Percentiles rank a stretch among this genome's conserved stretches.
phyloP scores from a whole-genome alignment of 2,113 vertebrate genomes.

The Rhinogobius similis region DNA sequence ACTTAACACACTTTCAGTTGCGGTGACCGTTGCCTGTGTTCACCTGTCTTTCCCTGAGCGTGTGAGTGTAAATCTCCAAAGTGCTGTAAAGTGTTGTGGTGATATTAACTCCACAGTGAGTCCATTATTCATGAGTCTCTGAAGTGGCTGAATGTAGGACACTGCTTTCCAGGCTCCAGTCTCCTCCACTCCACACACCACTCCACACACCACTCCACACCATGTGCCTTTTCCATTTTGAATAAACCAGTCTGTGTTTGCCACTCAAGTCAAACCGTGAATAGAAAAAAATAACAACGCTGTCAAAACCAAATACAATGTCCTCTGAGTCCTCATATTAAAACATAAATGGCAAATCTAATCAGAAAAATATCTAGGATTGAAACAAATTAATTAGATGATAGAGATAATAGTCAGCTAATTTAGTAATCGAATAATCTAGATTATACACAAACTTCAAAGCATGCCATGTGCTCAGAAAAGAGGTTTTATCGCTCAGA shows the following conservation, averaged over 20 bases:
- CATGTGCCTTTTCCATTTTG: not conserved
- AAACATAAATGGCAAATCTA: too few relatives aligned
- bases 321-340: too few relatives aligned
- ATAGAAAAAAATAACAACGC: not conserved
- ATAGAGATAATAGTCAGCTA: too few relatives aligned
- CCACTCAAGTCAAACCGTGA: not conserved
- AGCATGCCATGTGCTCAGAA: too few relatives aligned
- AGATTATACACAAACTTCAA: too few relatives aligned
- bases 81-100: not conserved
- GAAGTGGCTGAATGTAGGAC: constrained; percentile 10
- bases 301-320: too few relatives aligned
- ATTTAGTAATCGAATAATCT: too few relatives aligned
- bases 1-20: not conserved
- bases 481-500: too few relatives aligned
- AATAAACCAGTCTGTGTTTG: constrained; percentile 3
- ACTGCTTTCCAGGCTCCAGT: constrained; percentile 4
- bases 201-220: not conserved
- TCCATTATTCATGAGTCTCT: constrained; percentile 10
- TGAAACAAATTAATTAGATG: too few relatives aligned
- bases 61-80: constrained; percentile 8
- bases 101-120: not conserved
- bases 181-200: not conserved
- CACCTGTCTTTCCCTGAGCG: not conserved
- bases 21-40: not conserved
- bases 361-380: too few relatives aligned